Percentiles rank a stretch among this genome's conserved stretches.
Conservation (phyloP, 2,888 invertebrate genomes). For the Sicus ferrugineus region DNA sequence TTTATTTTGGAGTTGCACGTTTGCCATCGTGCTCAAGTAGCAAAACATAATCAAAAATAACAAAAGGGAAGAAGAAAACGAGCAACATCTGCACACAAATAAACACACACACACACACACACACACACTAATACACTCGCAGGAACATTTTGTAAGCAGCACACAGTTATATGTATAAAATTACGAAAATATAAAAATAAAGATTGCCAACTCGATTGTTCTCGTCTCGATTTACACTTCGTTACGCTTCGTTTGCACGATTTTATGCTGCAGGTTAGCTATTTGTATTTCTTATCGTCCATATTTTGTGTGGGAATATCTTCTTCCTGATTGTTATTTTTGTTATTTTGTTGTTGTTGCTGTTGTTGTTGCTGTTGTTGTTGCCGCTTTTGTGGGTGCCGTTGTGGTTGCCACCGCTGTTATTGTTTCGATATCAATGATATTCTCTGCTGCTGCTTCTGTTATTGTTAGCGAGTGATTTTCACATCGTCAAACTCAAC, state of each 20-base stretch:
- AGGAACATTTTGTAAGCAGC: background rate
- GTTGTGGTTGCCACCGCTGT: background rate
- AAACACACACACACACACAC: background rate
- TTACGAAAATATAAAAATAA: background rate
- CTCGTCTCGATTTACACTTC: slow-evolving; percentile 25
- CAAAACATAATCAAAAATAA: background rate
- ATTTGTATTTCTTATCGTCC: background rate
- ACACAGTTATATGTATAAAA: background rate
- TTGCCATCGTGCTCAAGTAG: background rate
- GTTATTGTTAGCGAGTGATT: too few relatives aligned
- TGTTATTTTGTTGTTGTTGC: background rate
- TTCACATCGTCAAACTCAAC: too few relatives aligned
- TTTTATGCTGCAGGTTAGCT: slow-evolving; percentile 1
- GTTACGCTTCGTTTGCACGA: slow-evolving; percentile 23
- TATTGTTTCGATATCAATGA: too few relatives aligned
- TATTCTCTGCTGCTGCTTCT: too few relatives aligned
- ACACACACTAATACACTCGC: background rate
- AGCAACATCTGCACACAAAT: background rate
- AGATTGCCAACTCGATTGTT: slow-evolving; percentile 21
- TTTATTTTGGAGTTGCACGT: background rate
- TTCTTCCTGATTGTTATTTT: background rate
- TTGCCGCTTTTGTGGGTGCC: background rate
- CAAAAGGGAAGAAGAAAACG: background rate
- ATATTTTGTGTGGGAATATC: background rate
- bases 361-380: background rate